These are phyloP conservation scores for Cheilosia variabilis DNA, from an alignment of 2,888 invertebrate species.

Conservation along the genomic window DNA sequence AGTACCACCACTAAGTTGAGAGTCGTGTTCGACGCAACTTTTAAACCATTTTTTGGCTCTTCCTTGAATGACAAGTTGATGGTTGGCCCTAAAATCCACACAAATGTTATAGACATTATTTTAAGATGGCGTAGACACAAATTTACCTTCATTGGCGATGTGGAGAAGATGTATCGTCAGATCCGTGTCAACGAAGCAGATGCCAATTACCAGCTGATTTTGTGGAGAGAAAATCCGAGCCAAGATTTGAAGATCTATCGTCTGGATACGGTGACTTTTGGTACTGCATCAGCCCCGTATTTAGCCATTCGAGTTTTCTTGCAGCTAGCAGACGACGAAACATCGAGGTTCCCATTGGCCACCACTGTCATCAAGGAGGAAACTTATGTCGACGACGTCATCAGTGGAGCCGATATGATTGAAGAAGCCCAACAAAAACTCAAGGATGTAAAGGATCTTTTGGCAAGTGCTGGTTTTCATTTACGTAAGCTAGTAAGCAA, in stretches of 20 bases:
- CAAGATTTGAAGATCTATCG: neutral
- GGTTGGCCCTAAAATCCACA: slow-evolving; percentile 13
- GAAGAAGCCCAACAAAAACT: neutral
- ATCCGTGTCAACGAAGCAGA: slow-evolving; percentile 8
- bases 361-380: neutral
- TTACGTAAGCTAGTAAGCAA: neutral
- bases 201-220: slow-evolving; percentile 4
- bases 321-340: slow-evolving; percentile 4
- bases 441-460: neutral
- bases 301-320: neutral
- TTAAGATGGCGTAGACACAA: slow-evolving; percentile 5
- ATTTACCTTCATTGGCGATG: slow-evolving; percentile 30
- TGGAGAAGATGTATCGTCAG: slow-evolving; percentile 30
- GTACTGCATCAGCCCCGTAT: slow-evolving; percentile 5
- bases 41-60: slow-evolving; percentile 20
- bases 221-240: neutral
- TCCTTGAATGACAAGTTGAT: slow-evolving; percentile 13
- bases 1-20: slow-evolving; percentile 19
- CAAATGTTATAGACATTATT: slow-evolving; percentile 2
- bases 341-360: neutral
- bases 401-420: neutral
- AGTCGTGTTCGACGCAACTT: slow-evolving; percentile 2
- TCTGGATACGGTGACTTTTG: neutral
- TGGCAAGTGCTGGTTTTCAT: neutral
- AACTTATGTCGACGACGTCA: slow-evolving; percentile 4